phyloP scores from a whole-genome alignment of 2,888 invertebrate genomes.

The Leptinotarsa peninsularis region DNA sequence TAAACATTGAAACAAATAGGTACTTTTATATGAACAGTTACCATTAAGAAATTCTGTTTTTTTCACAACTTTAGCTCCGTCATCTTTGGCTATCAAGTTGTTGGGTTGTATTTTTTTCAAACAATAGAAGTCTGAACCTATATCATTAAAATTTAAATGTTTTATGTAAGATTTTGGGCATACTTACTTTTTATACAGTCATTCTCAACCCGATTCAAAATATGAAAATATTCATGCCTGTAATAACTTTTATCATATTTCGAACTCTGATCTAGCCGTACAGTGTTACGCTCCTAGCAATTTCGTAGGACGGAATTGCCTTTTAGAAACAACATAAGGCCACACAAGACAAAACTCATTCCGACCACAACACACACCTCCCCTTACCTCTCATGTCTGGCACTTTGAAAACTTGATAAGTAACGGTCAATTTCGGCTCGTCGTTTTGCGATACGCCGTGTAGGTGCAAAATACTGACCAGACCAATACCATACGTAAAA shows the following conservation, averaged over 20 bases:
- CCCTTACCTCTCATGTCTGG: background rate
- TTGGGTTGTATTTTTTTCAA: too few relatives aligned
- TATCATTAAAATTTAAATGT: too few relatives aligned
- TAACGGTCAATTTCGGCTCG: constrained; percentile 20
- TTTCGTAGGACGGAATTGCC: constrained; percentile 10
- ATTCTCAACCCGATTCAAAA: too few relatives aligned
- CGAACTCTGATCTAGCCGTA: background rate
- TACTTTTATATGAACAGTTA: too few relatives aligned
- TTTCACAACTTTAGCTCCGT: too few relatives aligned
- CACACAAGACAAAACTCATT: constrained; percentile 12
- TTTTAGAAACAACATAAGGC: background rate
- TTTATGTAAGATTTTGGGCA: too few relatives aligned
- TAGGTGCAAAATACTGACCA: constrained; percentile 17
- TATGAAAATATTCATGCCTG: background rate
- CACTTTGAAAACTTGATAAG: constrained; percentile 12
- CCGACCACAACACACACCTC: background rate
- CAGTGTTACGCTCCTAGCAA: background rate
- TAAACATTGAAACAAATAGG: too few relatives aligned
- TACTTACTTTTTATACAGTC: too few relatives aligned
- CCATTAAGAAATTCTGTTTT: too few relatives aligned
- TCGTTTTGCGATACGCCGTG: constrained; percentile 10
- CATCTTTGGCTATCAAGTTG: too few relatives aligned
- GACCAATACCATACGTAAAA: constrained; percentile 9
- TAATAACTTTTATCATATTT: background rate
- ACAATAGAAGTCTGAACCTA: too few relatives aligned